Evolutionary conservation across 2,113 vertebrate genomes (phyloP).

Genomic region (Asarcornis scutulata): DNA sequence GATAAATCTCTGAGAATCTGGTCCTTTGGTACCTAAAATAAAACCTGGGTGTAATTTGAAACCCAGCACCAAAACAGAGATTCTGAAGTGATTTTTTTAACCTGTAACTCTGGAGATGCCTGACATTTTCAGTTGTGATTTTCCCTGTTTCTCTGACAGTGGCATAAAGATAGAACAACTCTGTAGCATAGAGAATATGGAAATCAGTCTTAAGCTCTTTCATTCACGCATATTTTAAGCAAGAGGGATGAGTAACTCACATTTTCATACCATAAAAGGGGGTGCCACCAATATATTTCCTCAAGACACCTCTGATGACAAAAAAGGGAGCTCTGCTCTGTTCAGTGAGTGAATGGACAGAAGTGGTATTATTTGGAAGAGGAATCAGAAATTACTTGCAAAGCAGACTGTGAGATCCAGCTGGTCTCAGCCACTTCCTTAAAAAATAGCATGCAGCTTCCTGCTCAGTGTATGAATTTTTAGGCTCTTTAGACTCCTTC

Average conservation of each 20-base stretch:
- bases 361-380: not conserved
- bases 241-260: not conserved
- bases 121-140: not conserved
- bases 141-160: constrained; percentile 20
- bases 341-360: not conserved
- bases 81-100: not conserved
- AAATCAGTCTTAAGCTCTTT: constrained; percentile 31
- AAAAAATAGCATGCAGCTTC: not conserved
- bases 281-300: not conserved
- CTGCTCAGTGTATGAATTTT: not conserved
- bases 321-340: not conserved
- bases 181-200: not conserved
- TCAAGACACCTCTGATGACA: not conserved
- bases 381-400: not conserved
- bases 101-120: constrained; percentile 13
- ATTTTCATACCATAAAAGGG: constrained; percentile 34
- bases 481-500: not conserved
- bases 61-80: not conserved
- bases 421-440: not conserved
- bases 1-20: not conserved
- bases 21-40: not conserved
- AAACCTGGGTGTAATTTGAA: not conserved
- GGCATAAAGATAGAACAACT: constrained; percentile 25
- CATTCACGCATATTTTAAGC: not conserved
- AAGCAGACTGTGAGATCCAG: not conserved